Percentiles rank a stretch among this genome's conserved stretches.
phyloP scores from a whole-genome alignment of 92 coral and sea anemone species.

The Phymanthus crucifer region DNA sequence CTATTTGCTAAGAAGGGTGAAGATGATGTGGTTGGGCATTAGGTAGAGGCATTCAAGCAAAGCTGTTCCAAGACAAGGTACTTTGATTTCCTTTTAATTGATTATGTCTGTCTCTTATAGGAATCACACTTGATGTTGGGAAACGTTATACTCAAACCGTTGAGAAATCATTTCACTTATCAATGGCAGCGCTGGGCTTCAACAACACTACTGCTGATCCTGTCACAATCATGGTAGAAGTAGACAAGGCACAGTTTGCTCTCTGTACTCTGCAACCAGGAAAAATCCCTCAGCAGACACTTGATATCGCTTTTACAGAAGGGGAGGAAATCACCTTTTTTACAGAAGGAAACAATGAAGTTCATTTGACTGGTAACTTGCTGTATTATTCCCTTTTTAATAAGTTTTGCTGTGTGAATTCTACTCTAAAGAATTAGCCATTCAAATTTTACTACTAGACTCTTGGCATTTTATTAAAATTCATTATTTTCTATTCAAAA shows the following conservation, averaged over 20 bases:
- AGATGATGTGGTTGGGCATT: too few species aligned
- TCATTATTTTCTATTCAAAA: too few species aligned
- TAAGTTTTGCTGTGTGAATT: not conserved
- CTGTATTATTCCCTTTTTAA: not conserved
- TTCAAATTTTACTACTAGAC: too few species aligned
- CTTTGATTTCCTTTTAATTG: too few species aligned
- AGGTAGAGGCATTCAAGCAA: not conserved
- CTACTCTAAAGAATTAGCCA: not conserved
- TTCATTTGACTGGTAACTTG: slow-evolving; percentile 88
- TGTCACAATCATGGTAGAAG: slow-evolving; percentile 95
- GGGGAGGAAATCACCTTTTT: slow-evolving; percentile 95
- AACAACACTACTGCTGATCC: slow-evolving; percentile 67
- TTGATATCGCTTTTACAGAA: slow-evolving; percentile 91
- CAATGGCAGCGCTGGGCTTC: slow-evolving; percentile 95
- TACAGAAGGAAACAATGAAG: slow-evolving; percentile 87
- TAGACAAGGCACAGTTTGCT: slow-evolving; percentile 93
- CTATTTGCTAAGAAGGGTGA: too few species aligned
- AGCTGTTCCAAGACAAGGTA: not conserved
- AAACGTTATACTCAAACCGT: slow-evolving; percentile 96
- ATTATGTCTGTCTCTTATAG: slow-evolving; percentile 32
- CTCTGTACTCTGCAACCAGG: slow-evolving; percentile 88
- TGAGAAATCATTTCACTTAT: slow-evolving; percentile 92
- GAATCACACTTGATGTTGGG: slow-evolving; percentile 91
- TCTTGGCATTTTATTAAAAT: too few species aligned
- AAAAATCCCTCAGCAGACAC: slow-evolving; percentile 89